Evolutionary conservation across 2,888 invertebrate species (phyloP).

Genomic region (Lypha dubia): DNA sequence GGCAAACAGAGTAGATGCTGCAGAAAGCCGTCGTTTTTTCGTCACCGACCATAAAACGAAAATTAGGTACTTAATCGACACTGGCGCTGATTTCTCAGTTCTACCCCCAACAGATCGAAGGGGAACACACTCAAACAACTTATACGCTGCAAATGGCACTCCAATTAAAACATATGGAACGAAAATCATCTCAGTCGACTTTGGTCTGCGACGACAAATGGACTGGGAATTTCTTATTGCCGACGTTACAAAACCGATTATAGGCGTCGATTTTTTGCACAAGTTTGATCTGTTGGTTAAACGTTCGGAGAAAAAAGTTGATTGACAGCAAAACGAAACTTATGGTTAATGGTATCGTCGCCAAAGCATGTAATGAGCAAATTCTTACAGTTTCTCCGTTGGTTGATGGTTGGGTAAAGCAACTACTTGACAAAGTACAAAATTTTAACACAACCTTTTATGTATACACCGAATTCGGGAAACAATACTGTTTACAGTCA

Average conservation of each 20-base stretch:
- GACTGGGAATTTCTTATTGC: neutral
- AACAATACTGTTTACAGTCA: conserved; percentile 21
- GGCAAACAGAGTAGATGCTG: conserved; percentile 15
- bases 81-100: too few species aligned
- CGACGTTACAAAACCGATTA: neutral
- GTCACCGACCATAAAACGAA: conserved; percentile 14
- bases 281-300: neutral
- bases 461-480: neutral
- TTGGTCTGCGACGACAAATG: neutral
- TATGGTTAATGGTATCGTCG: neutral
- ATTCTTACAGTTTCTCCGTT: conserved; percentile 23
- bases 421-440: neutral
- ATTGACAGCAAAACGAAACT: conserved; percentile 8
- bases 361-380: neutral
- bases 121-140: neutral
- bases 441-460: conserved; percentile 13
- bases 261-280: neutral
- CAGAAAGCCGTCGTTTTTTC: conserved; percentile 37
- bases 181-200: neutral
- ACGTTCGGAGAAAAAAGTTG: neutral
- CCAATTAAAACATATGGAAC: neutral
- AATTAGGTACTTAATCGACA: conserved; percentile 22
- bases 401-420: neutral
- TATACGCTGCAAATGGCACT: conserved; percentile 3
- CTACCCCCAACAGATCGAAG: neutral